phyloP scores from a whole-genome alignment of 1,140 invertebrate genomes.

The Eumeta japonica region DNA sequence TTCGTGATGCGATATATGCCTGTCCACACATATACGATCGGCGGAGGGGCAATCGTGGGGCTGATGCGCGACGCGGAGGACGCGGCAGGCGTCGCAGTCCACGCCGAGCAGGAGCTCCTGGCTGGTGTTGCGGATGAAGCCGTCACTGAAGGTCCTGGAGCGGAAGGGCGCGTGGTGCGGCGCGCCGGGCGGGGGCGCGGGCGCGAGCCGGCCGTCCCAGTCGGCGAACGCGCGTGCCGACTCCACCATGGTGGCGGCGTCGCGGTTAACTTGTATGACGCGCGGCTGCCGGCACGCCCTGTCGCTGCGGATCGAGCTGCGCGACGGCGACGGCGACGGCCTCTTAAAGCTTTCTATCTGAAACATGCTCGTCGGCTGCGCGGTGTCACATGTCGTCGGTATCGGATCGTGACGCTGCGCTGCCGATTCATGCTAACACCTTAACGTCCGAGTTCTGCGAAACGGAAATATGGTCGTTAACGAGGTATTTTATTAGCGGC shows the following conservation, averaged over 20 bases:
- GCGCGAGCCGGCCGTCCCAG: conserved; percentile 23
- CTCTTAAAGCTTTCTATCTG: conserved; percentile 41
- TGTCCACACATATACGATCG: conserved; percentile 36
- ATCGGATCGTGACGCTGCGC: too few species aligned
- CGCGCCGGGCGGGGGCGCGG: conserved; percentile 27
- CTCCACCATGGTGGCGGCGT: conserved; percentile 55
- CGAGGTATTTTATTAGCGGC: too few species aligned
- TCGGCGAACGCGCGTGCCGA: conserved; percentile 17
- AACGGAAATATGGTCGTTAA: too few species aligned
- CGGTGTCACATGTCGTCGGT: too few species aligned
- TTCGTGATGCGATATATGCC: conserved; percentile 39
- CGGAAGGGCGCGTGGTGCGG: conserved; percentile 37
- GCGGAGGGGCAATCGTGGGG: conserved; percentile 12
- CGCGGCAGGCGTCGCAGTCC: conserved; percentile 50
- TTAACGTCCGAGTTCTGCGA: too few species aligned
- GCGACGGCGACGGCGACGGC: conserved; percentile 42
- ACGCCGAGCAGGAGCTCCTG: conserved; percentile 51
- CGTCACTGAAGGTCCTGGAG: conserved; percentile 51
- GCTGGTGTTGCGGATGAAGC: conserved; percentile 53
- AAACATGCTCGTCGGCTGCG: conserved; percentile 27
- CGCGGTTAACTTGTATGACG: conserved; percentile 52
- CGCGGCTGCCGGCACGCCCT: conserved; percentile 41
- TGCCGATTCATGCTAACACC: too few species aligned
- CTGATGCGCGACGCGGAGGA: too few species aligned
- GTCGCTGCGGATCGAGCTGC: conserved; percentile 44